These are phyloP conservation scores for Oceanites oceanicus DNA, from an alignment of 2,113 vertebrate species.

Conservation along the genomic window DNA sequence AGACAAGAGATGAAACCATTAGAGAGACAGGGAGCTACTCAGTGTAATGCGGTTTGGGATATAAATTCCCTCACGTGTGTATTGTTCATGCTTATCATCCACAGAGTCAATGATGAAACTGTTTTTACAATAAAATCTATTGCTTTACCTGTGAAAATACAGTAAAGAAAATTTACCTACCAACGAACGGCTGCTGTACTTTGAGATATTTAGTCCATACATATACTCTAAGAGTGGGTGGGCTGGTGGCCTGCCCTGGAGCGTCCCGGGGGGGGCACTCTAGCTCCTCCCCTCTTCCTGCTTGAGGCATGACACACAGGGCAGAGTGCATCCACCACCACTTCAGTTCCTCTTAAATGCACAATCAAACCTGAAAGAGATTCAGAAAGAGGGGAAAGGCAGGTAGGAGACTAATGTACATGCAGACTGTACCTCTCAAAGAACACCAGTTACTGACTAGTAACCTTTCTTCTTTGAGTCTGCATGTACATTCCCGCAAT, in stretches of 20 bases:
- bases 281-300: conserved; percentile 54
- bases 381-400: conserved; percentile 69
- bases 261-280: conserved; percentile 8
- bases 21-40: background rate
- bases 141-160: conserved; percentile 52
- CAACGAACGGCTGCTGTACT: conserved; percentile 53
- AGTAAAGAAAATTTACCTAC: conserved; percentile 67
- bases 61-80: background rate
- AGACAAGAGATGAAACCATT: background rate
- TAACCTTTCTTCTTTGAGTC: conserved; percentile 70
- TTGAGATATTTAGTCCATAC: conserved; percentile 62
- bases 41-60: background rate
- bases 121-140: background rate
- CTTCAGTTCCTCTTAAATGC: conserved; percentile 63
- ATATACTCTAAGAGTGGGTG: conserved; percentile 52
- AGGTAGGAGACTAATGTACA: conserved; percentile 67
- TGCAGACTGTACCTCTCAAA: conserved; percentile 59
- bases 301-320: conserved; percentile 41
- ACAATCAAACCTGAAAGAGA: conserved; percentile 69
- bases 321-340: conserved; percentile 65
- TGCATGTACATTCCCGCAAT: conserved; percentile 45
- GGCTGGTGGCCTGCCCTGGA: conserved; percentile 44
- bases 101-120: background rate
- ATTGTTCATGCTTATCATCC: background rate
- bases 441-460: conserved; percentile 65